Conservation (phyloP, 92 coral and sea anemone genomes). For the Siderastrea radians region DNA sequence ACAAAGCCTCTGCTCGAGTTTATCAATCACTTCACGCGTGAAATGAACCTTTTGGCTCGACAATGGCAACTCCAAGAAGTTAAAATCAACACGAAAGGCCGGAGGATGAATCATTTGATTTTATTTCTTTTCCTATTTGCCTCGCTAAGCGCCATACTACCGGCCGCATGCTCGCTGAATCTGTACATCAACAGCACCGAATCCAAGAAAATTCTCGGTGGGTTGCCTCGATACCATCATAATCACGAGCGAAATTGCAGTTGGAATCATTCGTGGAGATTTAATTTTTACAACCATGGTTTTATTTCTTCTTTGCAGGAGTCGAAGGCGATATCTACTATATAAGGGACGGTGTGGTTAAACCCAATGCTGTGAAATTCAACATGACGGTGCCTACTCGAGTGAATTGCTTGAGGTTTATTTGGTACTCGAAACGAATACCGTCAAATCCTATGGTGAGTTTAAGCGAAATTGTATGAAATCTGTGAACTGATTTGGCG, state of each 20-base stretch:
- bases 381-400: conserved; percentile 83
- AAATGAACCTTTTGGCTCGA: not conserved
- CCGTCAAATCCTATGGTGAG: conserved; percentile 41
- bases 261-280: not conserved
- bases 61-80: not conserved
- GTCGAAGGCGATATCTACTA: conserved; percentile 81
- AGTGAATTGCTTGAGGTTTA: conserved; percentile 85
- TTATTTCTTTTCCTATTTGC: not conserved
- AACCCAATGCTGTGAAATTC: conserved; percentile 77
- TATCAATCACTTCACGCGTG: conserved; percentile 30
- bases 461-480: not conserved
- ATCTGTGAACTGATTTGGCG: not conserved
- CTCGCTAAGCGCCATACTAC: not conserved
- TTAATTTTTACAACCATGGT: conserved; percentile 8
- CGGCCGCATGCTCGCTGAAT: conserved; percentile 51
- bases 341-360: conserved; percentile 79
- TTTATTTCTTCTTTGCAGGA: conserved; percentile 54
- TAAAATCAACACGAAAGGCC: conserved; percentile 5
- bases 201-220: conserved; percentile 92
- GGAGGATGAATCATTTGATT: conserved; percentile 20
- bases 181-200: conserved; percentile 90
- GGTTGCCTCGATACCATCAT: conserved; percentile 27
- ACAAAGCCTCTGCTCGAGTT: conserved; percentile 52
- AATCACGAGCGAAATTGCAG: not conserved
- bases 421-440: conserved; percentile 73